These are phyloP conservation scores for Orthosia gracilis DNA, from an alignment of 2,888 invertebrate genomes.

Conservation along the genomic window DNA sequence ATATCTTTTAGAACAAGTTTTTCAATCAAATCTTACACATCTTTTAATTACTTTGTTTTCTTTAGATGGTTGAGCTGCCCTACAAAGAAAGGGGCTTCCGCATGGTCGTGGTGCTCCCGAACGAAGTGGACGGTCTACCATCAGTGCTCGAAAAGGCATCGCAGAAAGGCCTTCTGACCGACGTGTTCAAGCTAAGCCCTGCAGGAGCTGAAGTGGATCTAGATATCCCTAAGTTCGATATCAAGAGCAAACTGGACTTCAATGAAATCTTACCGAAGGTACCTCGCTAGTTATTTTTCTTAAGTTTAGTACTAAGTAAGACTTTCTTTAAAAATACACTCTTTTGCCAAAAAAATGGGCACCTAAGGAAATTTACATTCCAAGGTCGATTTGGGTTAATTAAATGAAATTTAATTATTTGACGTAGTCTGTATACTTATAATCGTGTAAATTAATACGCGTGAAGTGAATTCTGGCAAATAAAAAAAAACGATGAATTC, in stretches of 20 bases:
- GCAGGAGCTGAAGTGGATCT: constrained; percentile 68
- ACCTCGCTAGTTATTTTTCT: not conserved
- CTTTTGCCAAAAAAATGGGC: no score
- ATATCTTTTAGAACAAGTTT: not conserved
- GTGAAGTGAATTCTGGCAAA: no score
- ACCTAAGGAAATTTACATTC: no score
- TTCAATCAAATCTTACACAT: not conserved
- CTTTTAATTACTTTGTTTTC: constrained; percentile 22
- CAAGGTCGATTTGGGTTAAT: no score
- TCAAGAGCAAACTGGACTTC: constrained; percentile 73
- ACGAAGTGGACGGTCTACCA: constrained; percentile 75
- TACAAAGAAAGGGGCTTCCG: constrained; percentile 79
- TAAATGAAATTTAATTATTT: no score
- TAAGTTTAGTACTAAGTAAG: not conserved
- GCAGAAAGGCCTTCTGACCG: constrained; percentile 71
- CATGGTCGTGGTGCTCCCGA: constrained; percentile 78
- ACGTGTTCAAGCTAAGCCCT: constrained; percentile 71
- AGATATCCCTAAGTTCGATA: constrained; percentile 78
- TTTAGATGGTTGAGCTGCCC: constrained; percentile 78
- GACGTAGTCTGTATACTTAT: no score
- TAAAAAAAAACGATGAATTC: no score
- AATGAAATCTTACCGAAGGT: constrained; percentile 77
- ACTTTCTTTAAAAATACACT: not conserved
- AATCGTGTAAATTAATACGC: no score
- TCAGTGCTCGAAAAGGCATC: constrained; percentile 73